Evolutionary conservation across 2,113 vertebrate species (phyloP).

Genomic region (Cephalopholis sonnerati): DNA sequence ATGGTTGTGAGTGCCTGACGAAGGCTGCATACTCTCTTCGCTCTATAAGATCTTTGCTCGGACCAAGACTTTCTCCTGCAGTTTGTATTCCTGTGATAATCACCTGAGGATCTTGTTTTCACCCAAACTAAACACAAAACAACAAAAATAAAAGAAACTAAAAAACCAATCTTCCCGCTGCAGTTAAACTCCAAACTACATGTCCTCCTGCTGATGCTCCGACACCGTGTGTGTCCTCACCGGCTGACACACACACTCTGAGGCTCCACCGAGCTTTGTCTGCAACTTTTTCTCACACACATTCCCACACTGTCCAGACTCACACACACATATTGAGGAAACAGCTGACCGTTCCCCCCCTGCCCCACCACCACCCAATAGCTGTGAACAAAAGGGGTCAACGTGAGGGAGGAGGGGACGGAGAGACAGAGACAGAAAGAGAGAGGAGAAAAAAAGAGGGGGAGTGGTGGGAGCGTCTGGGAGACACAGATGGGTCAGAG

Average conservation of each 20-base stretch:
- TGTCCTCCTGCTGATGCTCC: slow-evolving; percentile 49
- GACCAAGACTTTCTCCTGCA: neutral
- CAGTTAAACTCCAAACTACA: slow-evolving; percentile 25
- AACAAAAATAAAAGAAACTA: slow-evolving; percentile 12
- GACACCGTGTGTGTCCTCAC: slow-evolving; percentile 45
- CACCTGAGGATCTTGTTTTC: neutral
- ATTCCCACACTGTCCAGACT: slow-evolving; percentile 71
- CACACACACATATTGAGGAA: slow-evolving; percentile 56
- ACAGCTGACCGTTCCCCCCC: slow-evolving; percentile 68
- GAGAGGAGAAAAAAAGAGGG: slow-evolving; percentile 14
- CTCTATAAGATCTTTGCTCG: neutral
- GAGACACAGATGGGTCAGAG: slow-evolving; percentile 78
- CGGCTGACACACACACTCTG: slow-evolving; percentile 59
- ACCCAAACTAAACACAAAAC: neutral
- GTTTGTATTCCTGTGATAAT: slow-evolving; percentile 25
- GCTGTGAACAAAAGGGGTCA: slow-evolving; percentile 77
- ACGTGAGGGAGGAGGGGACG: slow-evolving; percentile 37
- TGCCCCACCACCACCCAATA: slow-evolving; percentile 31
- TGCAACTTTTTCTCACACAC: slow-evolving; percentile 68
- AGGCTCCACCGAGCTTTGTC: slow-evolving; percentile 44
- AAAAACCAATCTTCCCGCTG: neutral
- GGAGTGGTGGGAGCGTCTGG: slow-evolving; percentile 71
- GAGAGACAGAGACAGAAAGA: neutral
- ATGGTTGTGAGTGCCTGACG: slow-evolving; percentile 63
- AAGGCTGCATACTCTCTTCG: slow-evolving; percentile 70